A percentile compares a stretch with the other conserved stretches of the same genome.
Evolutionary conservation across 2,797 vertebrate genomes (phyloP).

Genomic region (Gymnocypris eckloni): DNA sequence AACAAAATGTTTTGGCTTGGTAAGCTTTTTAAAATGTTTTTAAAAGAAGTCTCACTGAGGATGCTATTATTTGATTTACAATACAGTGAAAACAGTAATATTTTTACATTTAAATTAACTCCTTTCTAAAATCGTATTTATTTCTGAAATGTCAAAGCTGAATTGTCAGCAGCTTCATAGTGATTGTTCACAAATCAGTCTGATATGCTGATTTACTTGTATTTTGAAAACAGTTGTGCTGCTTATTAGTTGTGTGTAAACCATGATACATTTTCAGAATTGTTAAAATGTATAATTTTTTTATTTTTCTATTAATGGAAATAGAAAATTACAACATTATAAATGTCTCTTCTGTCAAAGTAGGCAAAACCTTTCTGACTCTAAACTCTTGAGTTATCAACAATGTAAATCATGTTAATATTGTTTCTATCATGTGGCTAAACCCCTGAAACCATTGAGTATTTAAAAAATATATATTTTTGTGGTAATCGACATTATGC

Average conservation of each 20-base stretch:
- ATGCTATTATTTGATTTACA: not conserved
- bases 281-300: too few relatives aligned
- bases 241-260: not conserved
- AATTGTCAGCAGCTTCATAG: not conserved
- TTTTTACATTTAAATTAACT: not conserved
- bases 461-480: not conserved
- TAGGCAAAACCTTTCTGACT: not conserved
- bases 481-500: not conserved
- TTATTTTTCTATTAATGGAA: not conserved
- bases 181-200: not conserved
- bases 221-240: not conserved
- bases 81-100: not conserved
- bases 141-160: too few relatives aligned
- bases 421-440: not conserved
- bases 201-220: not conserved
- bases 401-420: not conserved
- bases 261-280: not conserved
- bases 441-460: slow-evolving; percentile 16
- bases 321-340: not conserved
- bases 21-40: too few relatives aligned
- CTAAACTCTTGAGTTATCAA: not conserved
- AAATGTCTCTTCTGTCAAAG: not conserved
- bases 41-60: not conserved
- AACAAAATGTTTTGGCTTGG: not conserved
- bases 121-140: not conserved